Conservation (phyloP, 2,113 vertebrate species). For the Lagopus leucura region DNA sequence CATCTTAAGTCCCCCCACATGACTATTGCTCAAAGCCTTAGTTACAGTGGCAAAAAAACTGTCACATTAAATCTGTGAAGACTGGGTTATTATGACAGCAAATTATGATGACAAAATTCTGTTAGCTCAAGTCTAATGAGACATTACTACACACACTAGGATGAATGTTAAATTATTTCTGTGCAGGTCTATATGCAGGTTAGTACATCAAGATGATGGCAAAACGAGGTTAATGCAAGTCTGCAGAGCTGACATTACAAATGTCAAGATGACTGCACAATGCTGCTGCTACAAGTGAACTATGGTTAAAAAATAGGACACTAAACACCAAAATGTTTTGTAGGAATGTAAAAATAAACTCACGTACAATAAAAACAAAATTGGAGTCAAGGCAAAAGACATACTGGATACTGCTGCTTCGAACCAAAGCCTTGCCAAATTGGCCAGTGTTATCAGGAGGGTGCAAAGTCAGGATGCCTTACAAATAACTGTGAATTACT, state of each 20-base stretch:
- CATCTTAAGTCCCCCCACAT: slow-evolving; percentile 25
- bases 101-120: slow-evolving; percentile 71
- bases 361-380: slow-evolving; percentile 8
- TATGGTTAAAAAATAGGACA: slow-evolving; percentile 40
- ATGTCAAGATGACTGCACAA: slow-evolving; percentile 64
- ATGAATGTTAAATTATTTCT: slow-evolving; percentile 71
- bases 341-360: slow-evolving; percentile 20
- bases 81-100: slow-evolving; percentile 62
- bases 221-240: slow-evolving; percentile 61
- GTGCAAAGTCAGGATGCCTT: background rate
- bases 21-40: slow-evolving; percentile 45
- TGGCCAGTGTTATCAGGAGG: background rate
- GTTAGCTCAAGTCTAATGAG: slow-evolving; percentile 74
- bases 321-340: slow-evolving; percentile 25
- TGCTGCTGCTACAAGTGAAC: slow-evolving; percentile 29
- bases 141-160: slow-evolving; percentile 47
- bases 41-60: slow-evolving; percentile 50
- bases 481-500: background rate
- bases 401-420: background rate
- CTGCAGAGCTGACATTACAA: slow-evolving; percentile 45
- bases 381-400: background rate
- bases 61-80: slow-evolving; percentile 63
- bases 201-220: slow-evolving; percentile 60
- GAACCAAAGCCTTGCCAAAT: background rate
- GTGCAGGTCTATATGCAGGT: slow-evolving; percentile 2